Base-by-base conservation (phyloP, 2,888 invertebrate genomes). In the Drosophila neutralis region DNA sequence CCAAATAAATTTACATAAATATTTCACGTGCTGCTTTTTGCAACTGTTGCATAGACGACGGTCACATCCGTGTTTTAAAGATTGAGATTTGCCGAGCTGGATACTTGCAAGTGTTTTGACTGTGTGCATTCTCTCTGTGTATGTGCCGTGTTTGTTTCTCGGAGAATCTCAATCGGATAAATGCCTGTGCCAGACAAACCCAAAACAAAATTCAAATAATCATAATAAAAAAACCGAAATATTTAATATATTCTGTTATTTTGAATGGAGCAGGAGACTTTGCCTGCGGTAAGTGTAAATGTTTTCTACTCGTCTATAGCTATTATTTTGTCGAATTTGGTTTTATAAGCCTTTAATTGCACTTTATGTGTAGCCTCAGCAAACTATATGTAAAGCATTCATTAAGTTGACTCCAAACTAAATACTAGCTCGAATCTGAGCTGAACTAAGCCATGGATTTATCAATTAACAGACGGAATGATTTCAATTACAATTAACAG, bases 1-100 rank as follows among this genome's bases (percentile, higher is more conserved):
- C 77, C 76, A 87, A 89, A 89, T 89, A 87, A 87, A 87, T 87
- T 89, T 87, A 78, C 87, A 87, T 87, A 87, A 89, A 89, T 87
- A 89, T 89, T 87, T 87, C 89, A 87, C 87, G 89, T 87, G 82
- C 87, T 78, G 80, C 74, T 73, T 77, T 78, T 75, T 77, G 78
- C 73, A 65, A 75, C 71, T 74, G 74, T 73, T 73, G 73, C 77
- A 73, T n/a, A 64, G 59, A 59, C 62, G 38, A 74, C 82, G 73
- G 74, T 85, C 78, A 80, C 82, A 87, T 85, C 87, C 87, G 89
- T 80, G 82, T 84, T 75, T 72, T 69, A 62, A 61, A 84, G 83
- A 76, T 75, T 82, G 66, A 80, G 80, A 77, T 80, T 86, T 73
- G 69, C 70, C 57, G 53, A 70, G 75, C 69, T 75, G 60, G 76